Conservation (phyloP, 37 sponge, comb jelly and placozoan genomes). For the Theonella swinhoei region DNA sequence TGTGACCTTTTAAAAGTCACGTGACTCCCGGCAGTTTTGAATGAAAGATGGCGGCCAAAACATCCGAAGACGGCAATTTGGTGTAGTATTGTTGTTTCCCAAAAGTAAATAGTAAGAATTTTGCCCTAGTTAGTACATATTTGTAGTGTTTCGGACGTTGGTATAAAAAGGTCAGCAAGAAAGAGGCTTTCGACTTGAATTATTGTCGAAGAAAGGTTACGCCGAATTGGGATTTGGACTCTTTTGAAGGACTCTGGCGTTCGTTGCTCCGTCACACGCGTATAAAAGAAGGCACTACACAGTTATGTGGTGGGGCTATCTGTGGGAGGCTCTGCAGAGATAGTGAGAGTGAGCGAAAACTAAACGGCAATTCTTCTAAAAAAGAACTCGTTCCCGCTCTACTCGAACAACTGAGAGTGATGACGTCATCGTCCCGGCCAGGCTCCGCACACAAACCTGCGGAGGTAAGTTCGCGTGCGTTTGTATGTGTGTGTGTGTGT, state of each 20-base stretch:
- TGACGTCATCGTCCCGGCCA: slow-evolving; percentile 44
- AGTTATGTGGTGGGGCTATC: neutral
- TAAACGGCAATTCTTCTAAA: neutral
- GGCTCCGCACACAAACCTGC: slow-evolving; percentile 38
- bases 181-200: neutral
- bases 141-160: neutral
- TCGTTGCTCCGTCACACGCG: too few relatives aligned
- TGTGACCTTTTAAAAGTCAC: slow-evolving; percentile 9
- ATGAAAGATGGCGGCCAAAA: slow-evolving; percentile 46
- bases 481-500: slow-evolving; percentile 24
- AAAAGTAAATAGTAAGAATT: neutral
- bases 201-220: too few relatives aligned
- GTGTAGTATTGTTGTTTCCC: neutral
- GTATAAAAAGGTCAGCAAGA: neutral
- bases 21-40: slow-evolving; percentile 55
- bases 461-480: slow-evolving; percentile 23
- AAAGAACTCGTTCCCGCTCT: too few relatives aligned
- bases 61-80: neutral
- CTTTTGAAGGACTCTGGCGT: too few relatives aligned
- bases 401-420: too few relatives aligned
- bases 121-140: too few relatives aligned
- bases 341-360: neutral
- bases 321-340: neutral
- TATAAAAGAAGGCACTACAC: neutral
- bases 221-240: too few relatives aligned